phyloP scores from a whole-genome alignment of 2,888 invertebrate genomes.

The Leucozona laternaria region DNA sequence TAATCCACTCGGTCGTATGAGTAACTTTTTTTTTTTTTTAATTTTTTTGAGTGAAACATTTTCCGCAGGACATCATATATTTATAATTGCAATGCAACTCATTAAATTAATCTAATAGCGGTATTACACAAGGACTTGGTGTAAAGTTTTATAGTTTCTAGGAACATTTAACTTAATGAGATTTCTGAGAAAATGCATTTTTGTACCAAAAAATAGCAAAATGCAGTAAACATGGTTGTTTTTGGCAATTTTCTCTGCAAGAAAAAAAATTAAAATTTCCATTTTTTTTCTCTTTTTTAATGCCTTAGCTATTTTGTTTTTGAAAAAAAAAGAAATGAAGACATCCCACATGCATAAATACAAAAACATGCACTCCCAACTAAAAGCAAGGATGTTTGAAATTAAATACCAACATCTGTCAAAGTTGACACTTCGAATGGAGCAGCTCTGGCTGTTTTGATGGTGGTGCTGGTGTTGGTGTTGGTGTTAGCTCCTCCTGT shows the following conservation, averaged over 20 bases:
- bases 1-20: constrained; percentile 24
- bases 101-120: constrained; percentile 17
- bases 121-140: constrained; percentile 2
- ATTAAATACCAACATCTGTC: constrained; percentile 59
- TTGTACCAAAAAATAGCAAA: too few species aligned
- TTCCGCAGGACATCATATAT: constrained; percentile 18
- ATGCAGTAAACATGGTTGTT: background rate
- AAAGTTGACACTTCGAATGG: constrained; percentile 57
- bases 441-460: background rate
- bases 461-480: constrained; percentile 7
- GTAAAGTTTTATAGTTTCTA: background rate
- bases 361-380: constrained; percentile 3
- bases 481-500: constrained; percentile 13
- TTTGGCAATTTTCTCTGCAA: background rate
- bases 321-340: background rate
- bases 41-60: background rate
- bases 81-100: constrained; percentile 31
- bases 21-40: constrained; percentile 5
- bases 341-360: background rate
- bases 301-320: background rate
- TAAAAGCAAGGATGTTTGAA: constrained; percentile 35
- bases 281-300: background rate
- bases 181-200: constrained; percentile 1
- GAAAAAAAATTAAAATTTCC: background rate
- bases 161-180: constrained; percentile 15